Evolutionary conservation across 2,113 vertebrate species (phyloP).

Genomic region (Maccullochella peelii): DNA sequence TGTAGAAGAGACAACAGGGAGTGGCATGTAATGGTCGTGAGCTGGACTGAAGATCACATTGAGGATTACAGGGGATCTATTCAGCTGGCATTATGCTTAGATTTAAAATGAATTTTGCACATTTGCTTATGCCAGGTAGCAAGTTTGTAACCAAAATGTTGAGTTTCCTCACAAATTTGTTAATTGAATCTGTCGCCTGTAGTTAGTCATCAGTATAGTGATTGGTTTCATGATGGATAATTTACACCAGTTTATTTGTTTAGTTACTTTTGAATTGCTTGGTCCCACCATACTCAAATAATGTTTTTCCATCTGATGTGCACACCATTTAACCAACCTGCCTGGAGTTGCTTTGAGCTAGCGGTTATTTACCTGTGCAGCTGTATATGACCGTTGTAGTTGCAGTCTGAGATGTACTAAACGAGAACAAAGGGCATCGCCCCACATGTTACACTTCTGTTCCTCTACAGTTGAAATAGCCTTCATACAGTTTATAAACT

Average conservation of each 20-base stretch:
- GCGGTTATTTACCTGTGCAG: too few species aligned
- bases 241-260: background rate
- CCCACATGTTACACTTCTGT: background rate
- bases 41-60: background rate
- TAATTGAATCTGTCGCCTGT: background rate
- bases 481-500: background rate
- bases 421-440: background rate
- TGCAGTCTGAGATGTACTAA: background rate
- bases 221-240: background rate
- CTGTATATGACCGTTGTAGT: background rate
- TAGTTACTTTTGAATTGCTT: background rate
- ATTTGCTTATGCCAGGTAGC: background rate
- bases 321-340: background rate
- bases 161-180: background rate
- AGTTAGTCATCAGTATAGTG: background rate
- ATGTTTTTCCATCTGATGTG: background rate
- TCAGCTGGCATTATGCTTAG: too few species aligned
- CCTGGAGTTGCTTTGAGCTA: background rate
- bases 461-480: too few species aligned
- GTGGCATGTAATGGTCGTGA: background rate
- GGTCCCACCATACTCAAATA: background rate
- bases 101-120: background rate
- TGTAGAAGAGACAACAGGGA: background rate
- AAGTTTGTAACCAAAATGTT: background rate
- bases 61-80: too few species aligned